These are phyloP conservation scores for Hyposmocoma kahamanoa DNA, from an alignment of 1,140 invertebrate species.

Conservation along the genomic window DNA sequence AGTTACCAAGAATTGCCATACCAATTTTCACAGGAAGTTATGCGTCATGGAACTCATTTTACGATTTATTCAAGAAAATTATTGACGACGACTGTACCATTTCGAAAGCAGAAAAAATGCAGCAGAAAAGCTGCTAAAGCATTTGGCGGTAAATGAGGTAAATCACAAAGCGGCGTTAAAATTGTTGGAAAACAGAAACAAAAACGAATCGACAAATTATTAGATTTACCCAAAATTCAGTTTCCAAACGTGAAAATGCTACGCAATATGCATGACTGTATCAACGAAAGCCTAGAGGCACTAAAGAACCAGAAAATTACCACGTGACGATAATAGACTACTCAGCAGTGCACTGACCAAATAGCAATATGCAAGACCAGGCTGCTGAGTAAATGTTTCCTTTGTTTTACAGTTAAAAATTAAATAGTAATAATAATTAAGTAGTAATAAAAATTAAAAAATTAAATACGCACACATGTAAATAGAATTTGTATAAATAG, in stretches of 20 bases:
- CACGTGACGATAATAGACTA: too few relatives aligned
- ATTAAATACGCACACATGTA: too few relatives aligned
- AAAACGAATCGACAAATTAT: slow-evolving; percentile 6
- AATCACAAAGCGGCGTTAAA: slow-evolving; percentile 4
- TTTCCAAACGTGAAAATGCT: not conserved
- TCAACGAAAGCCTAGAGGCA: slow-evolving; percentile 5
- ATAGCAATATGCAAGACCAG: too few relatives aligned
- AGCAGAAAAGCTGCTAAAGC: slow-evolving; percentile 5
- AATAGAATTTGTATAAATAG: too few relatives aligned
- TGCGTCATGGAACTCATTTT: slow-evolving; percentile 5
- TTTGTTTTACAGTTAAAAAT: too few relatives aligned
- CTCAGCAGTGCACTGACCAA: too few relatives aligned
- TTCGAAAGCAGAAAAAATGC: not conserved
- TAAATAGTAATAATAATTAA: too few relatives aligned
- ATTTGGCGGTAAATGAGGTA: not conserved
- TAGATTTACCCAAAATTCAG: slow-evolving; percentile 6
- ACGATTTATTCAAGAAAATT: slow-evolving; percentile 7
- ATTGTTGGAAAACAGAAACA: slow-evolving; percentile 3
- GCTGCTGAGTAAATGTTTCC: too few relatives aligned
- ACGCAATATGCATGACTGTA: slow-evolving; percentile 5
- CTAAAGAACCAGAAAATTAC: slow-evolving; percentile 3
- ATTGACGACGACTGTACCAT: slow-evolving; percentile 8
- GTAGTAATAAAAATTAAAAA: too few relatives aligned
- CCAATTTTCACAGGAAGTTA: slow-evolving; percentile 4
- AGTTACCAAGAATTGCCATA: slow-evolving; percentile 7